Conservation (phyloP, 2,888 invertebrate genomes). For the Tanypteryx hageni region DNA sequence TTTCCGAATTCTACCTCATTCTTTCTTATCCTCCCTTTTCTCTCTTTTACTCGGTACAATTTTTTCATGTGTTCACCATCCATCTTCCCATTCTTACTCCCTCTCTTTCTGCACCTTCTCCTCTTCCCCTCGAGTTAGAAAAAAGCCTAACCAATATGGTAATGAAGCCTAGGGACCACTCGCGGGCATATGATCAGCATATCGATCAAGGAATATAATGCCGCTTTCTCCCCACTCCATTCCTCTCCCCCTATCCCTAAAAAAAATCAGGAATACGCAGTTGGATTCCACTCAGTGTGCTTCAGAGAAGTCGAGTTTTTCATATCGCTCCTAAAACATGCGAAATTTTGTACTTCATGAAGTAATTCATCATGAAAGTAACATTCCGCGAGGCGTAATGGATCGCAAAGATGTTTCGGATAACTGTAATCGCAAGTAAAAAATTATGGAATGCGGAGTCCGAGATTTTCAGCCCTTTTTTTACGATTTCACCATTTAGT, state of each 20-base stretch:
- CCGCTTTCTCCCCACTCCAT: not conserved
- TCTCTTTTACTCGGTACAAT: not conserved
- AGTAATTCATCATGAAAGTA: conserved; percentile 34
- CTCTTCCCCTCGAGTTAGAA: not conserved
- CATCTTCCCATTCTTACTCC: not conserved
- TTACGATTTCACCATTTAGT: no score
- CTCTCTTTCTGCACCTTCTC: conserved; percentile 26
- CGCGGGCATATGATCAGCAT: conserved; percentile 52
- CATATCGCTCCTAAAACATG: not conserved
- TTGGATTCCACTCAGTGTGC: not conserved
- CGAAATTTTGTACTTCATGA: conserved; percentile 26
- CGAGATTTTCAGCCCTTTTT: no score
- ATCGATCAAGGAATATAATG: conserved; percentile 47
- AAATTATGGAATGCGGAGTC: no score
- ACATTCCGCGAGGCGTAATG: not conserved
- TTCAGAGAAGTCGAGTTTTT: not conserved
- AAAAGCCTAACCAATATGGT: conserved; percentile 60
- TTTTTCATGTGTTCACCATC: conserved; percentile 2
- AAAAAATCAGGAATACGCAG: not conserved
- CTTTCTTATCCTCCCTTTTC: not conserved
- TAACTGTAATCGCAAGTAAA: no score
- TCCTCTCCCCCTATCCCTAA: not conserved
- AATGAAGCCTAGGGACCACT: conserved; percentile 49
- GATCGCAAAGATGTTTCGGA: no score
- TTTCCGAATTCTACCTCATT: not conserved